Evolutionary conservation across 2,113 vertebrate genomes (phyloP).

Genomic region (Dromiciops gliroides): DNA sequence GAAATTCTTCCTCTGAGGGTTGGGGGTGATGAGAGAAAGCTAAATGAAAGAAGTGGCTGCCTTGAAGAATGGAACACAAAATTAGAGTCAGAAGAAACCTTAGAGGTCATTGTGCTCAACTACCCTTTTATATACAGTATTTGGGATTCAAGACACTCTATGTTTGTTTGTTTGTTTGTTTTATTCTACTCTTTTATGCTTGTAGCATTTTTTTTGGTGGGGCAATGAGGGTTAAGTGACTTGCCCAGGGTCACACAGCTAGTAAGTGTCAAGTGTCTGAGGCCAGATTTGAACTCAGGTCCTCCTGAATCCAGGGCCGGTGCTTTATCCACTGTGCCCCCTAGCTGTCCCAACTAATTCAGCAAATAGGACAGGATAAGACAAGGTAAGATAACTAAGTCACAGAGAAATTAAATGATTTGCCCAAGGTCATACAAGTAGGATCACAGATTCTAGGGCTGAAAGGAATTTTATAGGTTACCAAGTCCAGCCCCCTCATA

Average conservation of each 20-base stretch:
- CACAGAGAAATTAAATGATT: background rate
- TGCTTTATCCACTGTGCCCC: too few relatives aligned
- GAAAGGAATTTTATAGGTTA: background rate
- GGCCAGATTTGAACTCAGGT: too few relatives aligned
- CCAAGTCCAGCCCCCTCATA: background rate
- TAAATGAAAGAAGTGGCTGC: background rate
- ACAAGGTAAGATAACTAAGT: background rate
- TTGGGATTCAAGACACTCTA: background rate
- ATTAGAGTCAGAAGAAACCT: background rate
- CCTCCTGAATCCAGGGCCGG: too few relatives aligned
- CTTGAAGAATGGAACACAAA: background rate
- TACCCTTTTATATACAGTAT: background rate
- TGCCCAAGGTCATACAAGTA: too few relatives aligned
- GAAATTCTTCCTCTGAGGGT: background rate
- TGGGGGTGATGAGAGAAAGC: background rate
- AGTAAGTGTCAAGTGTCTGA: too few relatives aligned
- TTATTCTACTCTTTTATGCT: background rate
- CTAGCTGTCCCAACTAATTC: too few relatives aligned
- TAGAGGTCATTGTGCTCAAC: background rate
- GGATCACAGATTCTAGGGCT: background rate
- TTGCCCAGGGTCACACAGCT: too few relatives aligned
- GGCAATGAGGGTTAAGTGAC: too few relatives aligned
- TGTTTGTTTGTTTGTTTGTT: background rate
- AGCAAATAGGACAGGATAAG: background rate
- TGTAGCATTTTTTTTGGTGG: background rate